Conservation (phyloP, 2,797 vertebrate genomes). For the Ctenopoma multispine region DNA sequence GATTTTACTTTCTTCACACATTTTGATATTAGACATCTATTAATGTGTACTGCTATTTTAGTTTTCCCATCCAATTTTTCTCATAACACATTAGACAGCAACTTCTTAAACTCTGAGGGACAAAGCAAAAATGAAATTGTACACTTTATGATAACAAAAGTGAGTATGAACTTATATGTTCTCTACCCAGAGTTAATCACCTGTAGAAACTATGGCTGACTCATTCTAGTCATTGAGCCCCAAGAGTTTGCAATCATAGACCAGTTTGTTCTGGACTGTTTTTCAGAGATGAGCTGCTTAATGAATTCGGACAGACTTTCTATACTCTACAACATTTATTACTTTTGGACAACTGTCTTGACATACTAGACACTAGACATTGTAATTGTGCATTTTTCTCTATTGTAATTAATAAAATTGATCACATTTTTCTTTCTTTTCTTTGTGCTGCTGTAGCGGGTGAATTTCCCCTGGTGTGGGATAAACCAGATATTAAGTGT, state of each 20-base stretch:
- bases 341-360: slow-evolving; percentile 9
- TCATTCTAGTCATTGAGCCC: background rate
- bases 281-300: background rate
- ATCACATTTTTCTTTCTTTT: too few relatives aligned
- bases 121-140: slow-evolving; percentile 1
- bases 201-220: slow-evolving; percentile 24
- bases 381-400: too few relatives aligned
- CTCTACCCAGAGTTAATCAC: slow-evolving; percentile 34
- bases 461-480: too few relatives aligned
- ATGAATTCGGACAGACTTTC: background rate
- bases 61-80: background rate
- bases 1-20: background rate
- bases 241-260: background rate
- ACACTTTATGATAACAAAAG: background rate
- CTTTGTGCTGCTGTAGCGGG: too few relatives aligned
- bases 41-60: background rate
- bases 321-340: background rate
- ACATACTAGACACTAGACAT: too few relatives aligned
- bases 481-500: too few relatives aligned
- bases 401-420: too few relatives aligned
- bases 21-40: background rate
- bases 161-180: background rate
- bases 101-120: background rate
- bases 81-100: background rate
- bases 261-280: too few relatives aligned